phyloP scores from a whole-genome alignment of 2,888 invertebrate species.

The Cataglyphis altisquamis region DNA sequence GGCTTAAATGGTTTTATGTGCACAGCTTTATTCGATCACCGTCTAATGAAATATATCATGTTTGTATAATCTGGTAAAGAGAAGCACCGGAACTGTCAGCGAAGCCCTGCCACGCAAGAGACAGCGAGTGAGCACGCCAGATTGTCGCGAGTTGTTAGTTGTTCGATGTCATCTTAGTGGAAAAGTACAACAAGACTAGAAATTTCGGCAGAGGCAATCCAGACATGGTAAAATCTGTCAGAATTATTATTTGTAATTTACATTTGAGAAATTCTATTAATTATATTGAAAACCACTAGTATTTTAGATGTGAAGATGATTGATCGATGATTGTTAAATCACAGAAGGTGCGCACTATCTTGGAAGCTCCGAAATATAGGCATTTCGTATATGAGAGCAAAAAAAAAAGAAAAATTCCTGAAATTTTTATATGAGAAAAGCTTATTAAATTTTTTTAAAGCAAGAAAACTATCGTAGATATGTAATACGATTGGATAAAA shows the following conservation, averaged over 20 bases:
- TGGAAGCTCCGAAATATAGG: neutral
- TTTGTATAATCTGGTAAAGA: constrained; percentile 85
- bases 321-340: neutral
- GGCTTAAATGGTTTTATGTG: constrained; percentile 54
- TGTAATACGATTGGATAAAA: neutral
- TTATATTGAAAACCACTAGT: neutral
- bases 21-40: constrained; percentile 78
- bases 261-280: neutral
- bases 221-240: constrained; percentile 38
- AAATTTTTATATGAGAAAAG: neutral
- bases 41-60: constrained; percentile 81
- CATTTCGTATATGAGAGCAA: neutral
- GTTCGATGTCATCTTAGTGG: neutral
- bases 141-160: neutral
- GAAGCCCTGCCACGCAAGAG: constrained; percentile 81
- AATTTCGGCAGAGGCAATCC: neutral
- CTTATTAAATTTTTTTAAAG: neutral
- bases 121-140: neutral
- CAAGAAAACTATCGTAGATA: neutral
- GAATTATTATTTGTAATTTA: constrained; percentile 11
- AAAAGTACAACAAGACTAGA: constrained; percentile 11
- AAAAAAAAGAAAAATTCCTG: neutral
- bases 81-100: constrained; percentile 85
- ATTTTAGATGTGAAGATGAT: neutral
- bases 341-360: neutral